Percentiles rank a stretch among this genome's conserved stretches.
Evolutionary conservation across 1,140 invertebrate species (phyloP).

Genomic region (Coenobita brevimanus): DNA sequence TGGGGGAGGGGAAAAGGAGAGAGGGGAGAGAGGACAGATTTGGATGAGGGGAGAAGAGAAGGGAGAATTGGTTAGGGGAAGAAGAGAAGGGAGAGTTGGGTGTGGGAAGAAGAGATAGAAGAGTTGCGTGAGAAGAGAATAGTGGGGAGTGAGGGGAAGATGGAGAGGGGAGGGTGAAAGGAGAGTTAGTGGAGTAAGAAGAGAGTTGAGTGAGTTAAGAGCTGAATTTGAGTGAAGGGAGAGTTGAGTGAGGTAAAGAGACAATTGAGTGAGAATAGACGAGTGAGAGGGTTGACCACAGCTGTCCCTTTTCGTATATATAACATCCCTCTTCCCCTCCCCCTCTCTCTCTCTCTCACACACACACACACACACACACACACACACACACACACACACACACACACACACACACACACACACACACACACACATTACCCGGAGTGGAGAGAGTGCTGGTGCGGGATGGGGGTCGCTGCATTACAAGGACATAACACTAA

Average conservation of each 20-base stretch:
- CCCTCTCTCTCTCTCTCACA: conserved; percentile 15
- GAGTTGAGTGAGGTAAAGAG: neutral
- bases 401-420: too few species aligned
- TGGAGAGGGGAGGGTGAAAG: neutral
- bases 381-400: too few species aligned
- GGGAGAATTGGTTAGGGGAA: neutral
- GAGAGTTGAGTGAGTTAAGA: neutral
- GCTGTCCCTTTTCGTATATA: neutral
- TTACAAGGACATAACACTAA: too few species aligned
- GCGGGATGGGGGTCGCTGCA: too few species aligned
- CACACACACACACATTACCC: too few species aligned
- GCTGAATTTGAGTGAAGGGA: neutral
- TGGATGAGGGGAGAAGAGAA: neutral
- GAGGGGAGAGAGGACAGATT: neutral
- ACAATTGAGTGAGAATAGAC: neutral
- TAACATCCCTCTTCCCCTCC: neutral
- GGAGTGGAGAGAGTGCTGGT: too few species aligned
- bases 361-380: too few species aligned
- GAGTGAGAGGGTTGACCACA: neutral
- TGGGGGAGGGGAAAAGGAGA: too few species aligned
- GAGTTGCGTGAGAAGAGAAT: neutral
- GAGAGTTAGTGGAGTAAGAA: neutral
- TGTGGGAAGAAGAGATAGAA: neutral
- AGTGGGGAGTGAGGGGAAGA: neutral
- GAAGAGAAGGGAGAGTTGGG: neutral